Conservation (phyloP, 1,140 invertebrate genomes). For the Pseudomyrmex gracilis region DNA sequence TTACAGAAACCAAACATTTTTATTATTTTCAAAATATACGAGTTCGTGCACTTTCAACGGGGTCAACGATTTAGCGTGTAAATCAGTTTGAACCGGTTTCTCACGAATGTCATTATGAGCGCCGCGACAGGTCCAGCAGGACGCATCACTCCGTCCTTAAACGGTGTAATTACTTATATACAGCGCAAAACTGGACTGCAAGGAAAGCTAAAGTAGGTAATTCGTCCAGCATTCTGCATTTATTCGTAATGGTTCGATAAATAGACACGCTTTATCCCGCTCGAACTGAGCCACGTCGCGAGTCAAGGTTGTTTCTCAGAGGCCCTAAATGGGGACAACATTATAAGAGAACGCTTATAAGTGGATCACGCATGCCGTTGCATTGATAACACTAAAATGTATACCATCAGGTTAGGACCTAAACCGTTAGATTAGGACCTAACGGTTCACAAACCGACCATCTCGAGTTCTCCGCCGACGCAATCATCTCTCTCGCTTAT, state of each 20-base stretch:
- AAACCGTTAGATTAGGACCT: constrained; percentile 66
- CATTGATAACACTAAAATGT: constrained; percentile 63
- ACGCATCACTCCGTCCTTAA: background rate
- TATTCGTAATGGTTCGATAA: constrained; percentile 7
- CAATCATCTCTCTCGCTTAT: constrained; percentile 30
- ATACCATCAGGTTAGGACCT: no score
- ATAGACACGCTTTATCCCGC: constrained; percentile 8
- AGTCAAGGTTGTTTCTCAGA: constrained; percentile 22
- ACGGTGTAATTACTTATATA: constrained; percentile 26
- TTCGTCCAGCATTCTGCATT: background rate
- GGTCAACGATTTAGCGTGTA: constrained; percentile 1
- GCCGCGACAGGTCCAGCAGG: background rate
- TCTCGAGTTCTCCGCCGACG: constrained; percentile 54
- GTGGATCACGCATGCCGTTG: constrained; percentile 13
- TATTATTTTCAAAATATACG: background rate
- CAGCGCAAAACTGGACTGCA: constrained; percentile 17
- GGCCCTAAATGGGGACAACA: background rate
- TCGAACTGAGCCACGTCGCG: background rate
- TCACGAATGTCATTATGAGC: background rate
- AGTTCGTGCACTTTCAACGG: constrained; percentile 1
- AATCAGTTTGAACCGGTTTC: constrained; percentile 4
- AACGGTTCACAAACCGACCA: constrained; percentile 75
- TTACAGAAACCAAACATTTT: no score
- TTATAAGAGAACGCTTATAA: background rate
- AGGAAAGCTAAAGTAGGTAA: constrained; percentile 5